Evolutionary conservation across 2,113 vertebrate species (phyloP).

Genomic region (Cephalopholis sonnerati): DNA sequence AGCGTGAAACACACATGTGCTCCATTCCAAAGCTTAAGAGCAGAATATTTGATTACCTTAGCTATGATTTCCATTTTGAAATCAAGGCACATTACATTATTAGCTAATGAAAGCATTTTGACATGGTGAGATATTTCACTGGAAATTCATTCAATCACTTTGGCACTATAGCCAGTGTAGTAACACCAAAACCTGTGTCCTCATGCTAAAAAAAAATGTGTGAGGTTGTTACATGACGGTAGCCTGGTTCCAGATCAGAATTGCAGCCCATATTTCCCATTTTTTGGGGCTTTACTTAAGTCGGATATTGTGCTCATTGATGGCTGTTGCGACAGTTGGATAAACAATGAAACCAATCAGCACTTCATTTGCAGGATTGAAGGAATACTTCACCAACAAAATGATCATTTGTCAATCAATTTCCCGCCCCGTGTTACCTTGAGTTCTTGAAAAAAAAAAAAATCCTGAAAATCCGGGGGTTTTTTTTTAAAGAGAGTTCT

Average conservation of each 20-base stretch:
- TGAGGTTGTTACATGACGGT: background rate
- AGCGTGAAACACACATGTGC: background rate
- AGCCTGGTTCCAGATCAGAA: background rate
- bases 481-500: no score
- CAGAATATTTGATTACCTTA: background rate
- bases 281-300: background rate
- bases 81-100: background rate
- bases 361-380: no score
- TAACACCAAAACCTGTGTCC: constrained; percentile 13
- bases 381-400: no score
- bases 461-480: no score
- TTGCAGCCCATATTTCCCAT: background rate
- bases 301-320: background rate
- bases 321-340: background rate
- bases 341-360: background rate
- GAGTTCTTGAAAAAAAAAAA: no score
- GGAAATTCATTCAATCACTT: background rate
- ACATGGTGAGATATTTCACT: background rate
- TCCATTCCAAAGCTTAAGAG: background rate
- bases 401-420: no score
- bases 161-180: background rate
- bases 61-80: background rate
- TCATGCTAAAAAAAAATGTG: background rate
- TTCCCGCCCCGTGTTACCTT: no score
- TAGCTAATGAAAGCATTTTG: background rate